A percentile compares a stretch with the other conserved stretches of the same genome.
Conservation (phyloP, 2,113 vertebrate genomes). For the Dipodomys ordii region DNA sequence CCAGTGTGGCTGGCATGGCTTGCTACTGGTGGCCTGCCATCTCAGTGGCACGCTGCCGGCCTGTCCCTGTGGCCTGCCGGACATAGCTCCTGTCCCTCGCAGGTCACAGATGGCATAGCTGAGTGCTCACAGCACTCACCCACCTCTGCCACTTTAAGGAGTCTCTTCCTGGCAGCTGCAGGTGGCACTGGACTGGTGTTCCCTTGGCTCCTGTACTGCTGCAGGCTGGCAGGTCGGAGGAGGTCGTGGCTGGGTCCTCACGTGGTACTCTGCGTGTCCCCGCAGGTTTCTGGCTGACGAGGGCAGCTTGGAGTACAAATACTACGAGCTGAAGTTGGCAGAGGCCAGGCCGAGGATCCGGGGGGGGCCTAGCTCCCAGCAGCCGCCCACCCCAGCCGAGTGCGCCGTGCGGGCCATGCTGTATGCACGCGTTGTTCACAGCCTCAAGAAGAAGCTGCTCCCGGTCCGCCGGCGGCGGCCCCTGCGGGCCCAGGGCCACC, state of each 20-base stretch:
- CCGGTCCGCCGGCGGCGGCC: conserved; percentile 71
- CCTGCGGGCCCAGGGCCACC: background rate
- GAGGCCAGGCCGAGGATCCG: conserved; percentile 80
- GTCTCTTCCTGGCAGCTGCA: too few relatives aligned
- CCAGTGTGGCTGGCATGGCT: too few relatives aligned
- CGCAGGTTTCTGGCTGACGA: conserved; percentile 88
- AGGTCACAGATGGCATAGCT: too few relatives aligned
- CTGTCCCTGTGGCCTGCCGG: too few relatives aligned
- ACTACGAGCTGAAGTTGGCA: conserved; percentile 86
- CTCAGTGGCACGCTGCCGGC: too few relatives aligned
- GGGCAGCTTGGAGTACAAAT: conserved; percentile 88
- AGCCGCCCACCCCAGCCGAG: conserved; percentile 71
- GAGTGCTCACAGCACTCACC: too few relatives aligned
- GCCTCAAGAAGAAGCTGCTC: conserved; percentile 85
- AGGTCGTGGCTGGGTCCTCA: background rate
- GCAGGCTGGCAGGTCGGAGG: too few relatives aligned
- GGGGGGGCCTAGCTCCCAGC: background rate
- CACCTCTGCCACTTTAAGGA: too few relatives aligned
- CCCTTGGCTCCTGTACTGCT: too few relatives aligned
- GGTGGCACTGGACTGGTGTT: too few relatives aligned
- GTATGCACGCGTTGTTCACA: conserved; percentile 82
- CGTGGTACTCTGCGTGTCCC: background rate
- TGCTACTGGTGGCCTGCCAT: too few relatives aligned
- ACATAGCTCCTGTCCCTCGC: too few relatives aligned
- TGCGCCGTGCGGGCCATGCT: conserved; percentile 83